A percentile compares a stretch with the other conserved stretches of the same genome.
Conservation (phyloP, 2,888 invertebrate genomes). For the Xestobium rufovillosum region DNA sequence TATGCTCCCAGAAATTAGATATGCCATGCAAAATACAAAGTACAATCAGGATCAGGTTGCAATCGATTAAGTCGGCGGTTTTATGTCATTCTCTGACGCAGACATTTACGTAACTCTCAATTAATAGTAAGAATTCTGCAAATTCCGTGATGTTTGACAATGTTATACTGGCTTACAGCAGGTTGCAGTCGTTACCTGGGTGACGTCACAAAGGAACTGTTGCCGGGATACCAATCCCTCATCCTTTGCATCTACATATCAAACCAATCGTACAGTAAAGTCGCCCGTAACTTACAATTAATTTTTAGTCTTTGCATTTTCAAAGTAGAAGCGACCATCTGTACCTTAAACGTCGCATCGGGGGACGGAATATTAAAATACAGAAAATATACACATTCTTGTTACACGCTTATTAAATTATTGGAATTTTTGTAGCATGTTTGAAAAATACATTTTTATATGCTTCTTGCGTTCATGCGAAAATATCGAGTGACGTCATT, state of each 20-base stretch:
- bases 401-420: conserved; percentile 40
- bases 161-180: conserved; percentile 2
- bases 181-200: conserved; percentile 38
- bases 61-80: too few relatives aligned
- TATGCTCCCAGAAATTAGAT: too few relatives aligned
- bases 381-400: conserved; percentile 33
- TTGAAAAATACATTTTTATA: too few relatives aligned
- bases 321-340: conserved; percentile 23
- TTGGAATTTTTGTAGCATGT: conserved; percentile 34
- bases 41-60: too few relatives aligned
- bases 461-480: too few relatives aligned
- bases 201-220: conserved; percentile 43
- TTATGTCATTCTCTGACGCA: too few relatives aligned
- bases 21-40: too few relatives aligned
- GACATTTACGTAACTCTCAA: too few relatives aligned
- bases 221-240: conserved; percentile 41
- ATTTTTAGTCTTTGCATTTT: conserved; percentile 26
- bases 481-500: too few relatives aligned
- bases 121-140: too few relatives aligned
- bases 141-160: conserved; percentile 1
- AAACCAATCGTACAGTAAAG: conserved; percentile 36
- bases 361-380: conserved; percentile 38
- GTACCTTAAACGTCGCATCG: conserved; percentile 30
- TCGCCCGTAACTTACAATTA: conserved; percentile 29
- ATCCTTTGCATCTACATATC: conserved; percentile 38